Percentiles rank a stretch among this genome's conserved stretches.
These are phyloP conservation scores for Eudemis profundana DNA, from an alignment of 2,888 invertebrate species.

Conservation along the genomic window DNA sequence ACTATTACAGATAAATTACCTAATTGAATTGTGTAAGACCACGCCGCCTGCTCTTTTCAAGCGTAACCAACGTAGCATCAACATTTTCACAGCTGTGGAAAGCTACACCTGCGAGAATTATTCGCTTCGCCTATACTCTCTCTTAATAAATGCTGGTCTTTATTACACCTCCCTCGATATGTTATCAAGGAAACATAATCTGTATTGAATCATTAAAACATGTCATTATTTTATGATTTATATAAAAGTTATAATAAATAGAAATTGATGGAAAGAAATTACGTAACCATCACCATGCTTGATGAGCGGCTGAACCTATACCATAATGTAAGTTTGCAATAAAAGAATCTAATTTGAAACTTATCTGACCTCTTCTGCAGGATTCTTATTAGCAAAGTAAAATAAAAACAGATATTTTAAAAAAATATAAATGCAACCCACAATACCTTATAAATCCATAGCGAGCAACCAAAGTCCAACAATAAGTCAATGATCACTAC, in stretches of 20 bases:
- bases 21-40: neutral
- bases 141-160: neutral
- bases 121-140: neutral
- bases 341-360: neutral
- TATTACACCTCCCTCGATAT: neutral
- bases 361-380: neutral
- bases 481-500: slow-evolving; percentile 53
- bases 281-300: neutral
- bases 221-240: too few relatives aligned
- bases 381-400: too few relatives aligned
- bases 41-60: neutral
- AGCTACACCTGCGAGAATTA: neutral
- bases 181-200: neutral
- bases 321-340: neutral
- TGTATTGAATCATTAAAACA: too few relatives aligned
- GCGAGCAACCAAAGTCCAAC: slow-evolving; percentile 58
- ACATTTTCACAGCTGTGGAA: neutral
- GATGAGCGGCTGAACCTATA: neutral
- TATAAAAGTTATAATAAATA: too few relatives aligned
- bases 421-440: neutral
- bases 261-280: too few relatives aligned
- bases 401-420: too few relatives aligned
- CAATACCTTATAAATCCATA: slow-evolving; percentile 60
- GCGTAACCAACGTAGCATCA: neutral
- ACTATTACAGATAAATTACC: too few relatives aligned